Base-by-base conservation (phyloP, 2,113 vertebrate species). In the Clarias batrachus region DNA sequence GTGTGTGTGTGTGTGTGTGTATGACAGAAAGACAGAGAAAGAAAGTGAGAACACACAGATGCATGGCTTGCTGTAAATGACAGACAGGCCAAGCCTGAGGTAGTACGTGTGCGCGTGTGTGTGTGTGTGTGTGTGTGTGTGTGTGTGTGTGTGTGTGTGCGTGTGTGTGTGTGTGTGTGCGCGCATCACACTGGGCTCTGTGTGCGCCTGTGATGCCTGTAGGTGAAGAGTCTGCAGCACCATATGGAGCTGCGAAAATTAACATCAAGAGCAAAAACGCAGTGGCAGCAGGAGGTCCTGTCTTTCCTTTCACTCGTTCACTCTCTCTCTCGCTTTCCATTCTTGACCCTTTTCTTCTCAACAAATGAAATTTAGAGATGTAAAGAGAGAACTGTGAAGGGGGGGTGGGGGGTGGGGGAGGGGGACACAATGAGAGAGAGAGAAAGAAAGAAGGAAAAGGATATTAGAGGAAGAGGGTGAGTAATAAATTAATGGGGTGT, bases 211-310 rank as follows among this genome's bases (percentile, higher is more conserved):
- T 14, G 96, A 96, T 98, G 97, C 98, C 98, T 96, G 95, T 97
- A 99, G 97, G 97, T 99, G 97, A 98, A 98, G 96, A 97, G 97
- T 99, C 97, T 98, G 96, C 95, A 96, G 95, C 95, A 95, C 97
- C 98, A 99, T 98, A 99, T 99, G 98, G 97, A 98, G 96, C 94
- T 94, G 94, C 96, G 96, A 96, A 97, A 99, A 99, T 98, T 97
- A 98, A 99, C 96, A 97, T 95, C 94, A 94, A 96, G 96, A 97
- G 96, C 96, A 96, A 95, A 96, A 97, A 96, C 94, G 94, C 95
- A 94, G 93, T 90, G 93, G 95, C 96, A 96, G 95, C 93, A 85
- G 86, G 90, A 85, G 92, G 89, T 84, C 71, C 23, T 79, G 87
- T 86, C 89, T 70, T 81, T 83, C 27, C 56, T 85, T 57, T 71